Conservation (phyloP, 2,113 vertebrate genomes). For the Dolichotis patagonum region DNA sequence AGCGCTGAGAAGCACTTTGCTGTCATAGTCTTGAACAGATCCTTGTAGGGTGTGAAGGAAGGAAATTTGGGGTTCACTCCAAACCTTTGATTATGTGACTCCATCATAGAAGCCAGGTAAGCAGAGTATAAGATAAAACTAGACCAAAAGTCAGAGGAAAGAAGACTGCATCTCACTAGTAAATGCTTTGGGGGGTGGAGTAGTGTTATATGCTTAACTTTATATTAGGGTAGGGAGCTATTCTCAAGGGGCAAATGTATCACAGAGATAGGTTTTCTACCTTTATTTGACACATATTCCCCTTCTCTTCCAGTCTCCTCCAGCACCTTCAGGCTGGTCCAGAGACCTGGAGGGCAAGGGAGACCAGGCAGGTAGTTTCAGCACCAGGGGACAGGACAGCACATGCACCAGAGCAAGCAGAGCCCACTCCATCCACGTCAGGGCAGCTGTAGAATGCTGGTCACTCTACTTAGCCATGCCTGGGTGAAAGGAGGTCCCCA, state of each 20-base stretch:
- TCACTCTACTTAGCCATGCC: background rate
- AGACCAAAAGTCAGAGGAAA: background rate
- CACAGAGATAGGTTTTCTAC: conserved; percentile 25
- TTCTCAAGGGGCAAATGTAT: conserved; percentile 10
- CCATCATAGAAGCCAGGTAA: background rate
- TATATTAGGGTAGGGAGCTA: background rate
- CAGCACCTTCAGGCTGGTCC: background rate
- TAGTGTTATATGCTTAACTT: background rate
- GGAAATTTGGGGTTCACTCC: background rate
- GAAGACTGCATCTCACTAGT: background rate
- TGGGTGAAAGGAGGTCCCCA: background rate
- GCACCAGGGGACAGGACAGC: conserved; percentile 34
- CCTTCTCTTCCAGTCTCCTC: background rate
- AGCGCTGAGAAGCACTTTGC: background rate
- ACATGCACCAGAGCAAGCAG: background rate
- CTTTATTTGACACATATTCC: background rate
- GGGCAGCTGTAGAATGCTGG: background rate
- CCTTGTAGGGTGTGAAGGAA: background rate
- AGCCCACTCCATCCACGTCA: background rate
- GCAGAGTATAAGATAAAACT: background rate
- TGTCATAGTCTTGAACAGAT: background rate
- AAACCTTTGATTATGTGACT: background rate
- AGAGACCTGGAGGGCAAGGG: rapidly evolving
- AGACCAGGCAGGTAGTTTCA: background rate
- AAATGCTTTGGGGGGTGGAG: background rate